phyloP scores from a whole-genome alignment of 2,888 invertebrate genomes.

The Dyspetes luteomarginatus region DNA sequence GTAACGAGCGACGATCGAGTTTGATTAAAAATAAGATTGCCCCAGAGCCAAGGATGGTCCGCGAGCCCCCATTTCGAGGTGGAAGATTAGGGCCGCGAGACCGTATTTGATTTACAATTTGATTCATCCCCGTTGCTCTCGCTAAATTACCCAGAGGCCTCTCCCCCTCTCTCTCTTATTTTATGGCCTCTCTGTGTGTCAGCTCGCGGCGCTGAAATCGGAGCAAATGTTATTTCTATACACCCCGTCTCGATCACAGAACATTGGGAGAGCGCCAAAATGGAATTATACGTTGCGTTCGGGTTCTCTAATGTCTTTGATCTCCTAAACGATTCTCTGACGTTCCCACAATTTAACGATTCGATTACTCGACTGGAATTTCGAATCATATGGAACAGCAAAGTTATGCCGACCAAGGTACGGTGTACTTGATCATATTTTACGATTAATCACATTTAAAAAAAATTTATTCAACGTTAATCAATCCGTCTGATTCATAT shows the following conservation, averaged over 20 bases:
- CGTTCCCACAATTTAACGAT: not conserved
- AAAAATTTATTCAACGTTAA: no score
- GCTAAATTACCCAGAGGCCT: constrained; percentile 31
- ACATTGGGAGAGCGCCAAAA: constrained; percentile 5
- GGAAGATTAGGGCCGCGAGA: constrained; percentile 74
- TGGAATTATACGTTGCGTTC: constrained; percentile 46
- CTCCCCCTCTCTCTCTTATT: no score
- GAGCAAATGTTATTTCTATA: constrained; percentile 53
- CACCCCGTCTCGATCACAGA: not conserved
- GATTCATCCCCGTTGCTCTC: constrained; percentile 66
- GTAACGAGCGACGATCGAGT: constrained; percentile 67
- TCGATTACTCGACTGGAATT: not conserved
- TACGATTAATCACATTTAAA: no score
- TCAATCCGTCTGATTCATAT: no score
- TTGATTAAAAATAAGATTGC: constrained; percentile 80
- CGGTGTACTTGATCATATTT: no score
- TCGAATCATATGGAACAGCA: no score
- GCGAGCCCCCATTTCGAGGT: constrained; percentile 72
- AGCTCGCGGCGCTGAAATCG: constrained; percentile 45
- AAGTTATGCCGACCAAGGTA: no score
- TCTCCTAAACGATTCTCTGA: constrained; percentile 39
- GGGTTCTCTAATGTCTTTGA: constrained; percentile 48
- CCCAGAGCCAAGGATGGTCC: constrained; percentile 53
- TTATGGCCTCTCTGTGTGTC: not conserved
- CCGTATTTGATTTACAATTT: constrained; percentile 77